These are phyloP conservation scores for Leucopternis melanops DNA, from an alignment of 2,113 vertebrate species.

Conservation along the genomic window DNA sequence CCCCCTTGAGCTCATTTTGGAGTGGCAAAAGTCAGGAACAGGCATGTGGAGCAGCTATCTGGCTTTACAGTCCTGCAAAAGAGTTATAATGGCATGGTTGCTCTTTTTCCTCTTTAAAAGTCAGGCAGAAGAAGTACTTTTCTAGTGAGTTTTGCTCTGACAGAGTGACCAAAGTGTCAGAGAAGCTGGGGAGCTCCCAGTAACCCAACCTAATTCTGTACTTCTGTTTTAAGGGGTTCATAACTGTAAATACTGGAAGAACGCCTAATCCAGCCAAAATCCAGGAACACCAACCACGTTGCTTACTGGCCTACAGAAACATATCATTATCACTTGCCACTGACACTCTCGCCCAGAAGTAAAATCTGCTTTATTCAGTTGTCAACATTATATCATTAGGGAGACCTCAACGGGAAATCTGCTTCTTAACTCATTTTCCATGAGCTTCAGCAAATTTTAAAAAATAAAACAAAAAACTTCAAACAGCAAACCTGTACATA, in stretches of 20 bases:
- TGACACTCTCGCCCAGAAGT: neutral
- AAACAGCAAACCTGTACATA: neutral
- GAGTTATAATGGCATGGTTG: neutral
- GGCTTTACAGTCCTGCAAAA: neutral
- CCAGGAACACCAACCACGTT: neutral
- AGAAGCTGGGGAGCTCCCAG: neutral
- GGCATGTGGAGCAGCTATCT: neutral
- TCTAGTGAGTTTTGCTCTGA: neutral
- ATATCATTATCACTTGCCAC: neutral
- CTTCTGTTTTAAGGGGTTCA: neutral
- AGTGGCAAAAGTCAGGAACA: neutral
- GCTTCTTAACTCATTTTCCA: neutral
- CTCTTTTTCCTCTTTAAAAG: neutral
- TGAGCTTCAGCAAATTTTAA: neutral
- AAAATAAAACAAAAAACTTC: neutral
- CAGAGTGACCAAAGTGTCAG: neutral
- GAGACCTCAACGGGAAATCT: neutral
- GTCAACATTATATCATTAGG: neutral
- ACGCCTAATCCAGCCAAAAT: neutral
- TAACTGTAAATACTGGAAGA: neutral
- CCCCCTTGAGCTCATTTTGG: neutral
- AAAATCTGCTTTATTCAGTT: neutral
- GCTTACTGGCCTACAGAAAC: neutral
- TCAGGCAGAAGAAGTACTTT: neutral
- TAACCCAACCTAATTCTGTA: neutral